These are phyloP conservation scores for Tadarida brasiliensis DNA, from an alignment of 2,797 vertebrate genomes.

Conservation along the genomic window DNA sequence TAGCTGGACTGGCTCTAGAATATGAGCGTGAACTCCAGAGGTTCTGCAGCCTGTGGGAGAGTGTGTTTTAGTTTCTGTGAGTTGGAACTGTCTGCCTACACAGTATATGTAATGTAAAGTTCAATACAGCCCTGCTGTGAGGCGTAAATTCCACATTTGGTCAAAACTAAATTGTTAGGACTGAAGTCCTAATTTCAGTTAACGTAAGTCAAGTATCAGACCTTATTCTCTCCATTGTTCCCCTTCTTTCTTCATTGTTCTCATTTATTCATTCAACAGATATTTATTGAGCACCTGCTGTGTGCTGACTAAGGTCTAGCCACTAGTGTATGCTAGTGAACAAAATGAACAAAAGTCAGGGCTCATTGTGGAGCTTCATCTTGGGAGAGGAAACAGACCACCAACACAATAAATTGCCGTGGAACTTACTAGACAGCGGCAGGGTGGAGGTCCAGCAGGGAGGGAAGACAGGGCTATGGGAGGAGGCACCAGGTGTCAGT, in stretches of 20 bases:
- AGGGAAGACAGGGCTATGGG: neutral
- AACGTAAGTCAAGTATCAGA: neutral
- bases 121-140: neutral
- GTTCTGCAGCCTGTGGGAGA: neutral
- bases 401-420: neutral
- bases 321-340: neutral
- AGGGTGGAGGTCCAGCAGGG: neutral
- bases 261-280: neutral
- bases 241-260: neutral
- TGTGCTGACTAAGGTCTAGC: neutral
- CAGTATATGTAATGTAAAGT: neutral
- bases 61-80: neutral
- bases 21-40: neutral
- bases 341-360: neutral
- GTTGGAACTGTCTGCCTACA: neutral
- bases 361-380: neutral
- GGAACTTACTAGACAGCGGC: neutral
- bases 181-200: neutral
- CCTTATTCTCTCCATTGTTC: neutral
- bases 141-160: neutral
- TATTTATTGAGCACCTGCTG: neutral
- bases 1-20: neutral
- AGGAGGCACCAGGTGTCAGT: neutral
- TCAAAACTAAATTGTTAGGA: neutral
- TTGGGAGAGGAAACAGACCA: neutral